phyloP scores from a whole-genome alignment of 2,113 vertebrate genomes.

The Acrocephalus arundinaceus region DNA sequence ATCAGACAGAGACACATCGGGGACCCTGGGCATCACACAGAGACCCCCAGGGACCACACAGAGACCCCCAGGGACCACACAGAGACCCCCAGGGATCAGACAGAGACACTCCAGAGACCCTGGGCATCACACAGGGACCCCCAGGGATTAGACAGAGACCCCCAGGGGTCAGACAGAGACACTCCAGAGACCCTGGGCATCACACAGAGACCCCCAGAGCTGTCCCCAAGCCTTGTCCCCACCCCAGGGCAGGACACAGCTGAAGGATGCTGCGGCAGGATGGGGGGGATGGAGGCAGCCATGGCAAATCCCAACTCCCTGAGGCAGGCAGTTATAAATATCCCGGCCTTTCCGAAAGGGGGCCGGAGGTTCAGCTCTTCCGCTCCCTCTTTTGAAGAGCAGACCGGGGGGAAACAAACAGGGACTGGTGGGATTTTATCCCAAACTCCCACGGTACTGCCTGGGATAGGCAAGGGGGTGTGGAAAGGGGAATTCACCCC shows the following conservation, averaged over 20 bases:
- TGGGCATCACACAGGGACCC: neutral
- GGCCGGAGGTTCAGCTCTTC: conserved; percentile 42
- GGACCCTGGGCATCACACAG: too few relatives aligned
- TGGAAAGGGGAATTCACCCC: neutral
- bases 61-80: too few relatives aligned
- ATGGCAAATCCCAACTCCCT: conserved; percentile 8
- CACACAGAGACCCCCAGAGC: neutral
- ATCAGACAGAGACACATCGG: too few relatives aligned
- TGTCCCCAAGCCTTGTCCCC: rapidly evolving
- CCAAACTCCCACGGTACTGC: rapidly evolving
- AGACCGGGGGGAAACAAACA: neutral
- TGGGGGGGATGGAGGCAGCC: neutral
- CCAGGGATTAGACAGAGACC: too few relatives aligned
- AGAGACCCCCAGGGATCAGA: too few relatives aligned
- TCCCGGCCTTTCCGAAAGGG: neutral
- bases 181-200: too few relatives aligned
- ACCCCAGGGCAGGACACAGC: rapidly evolving
- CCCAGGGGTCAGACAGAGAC: too few relatives aligned
- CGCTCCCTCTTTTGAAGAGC: neutral
- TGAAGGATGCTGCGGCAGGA: neutral
- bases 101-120: too few relatives aligned
- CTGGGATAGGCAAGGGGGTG: neutral
- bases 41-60: too few relatives aligned
- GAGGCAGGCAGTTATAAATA: conserved; percentile 38
- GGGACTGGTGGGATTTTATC: neutral